A percentile compares a stretch with the other conserved stretches of the same genome.
phyloP scores from a whole-genome alignment of 2,797 vertebrate genomes.

The Xenops minutus region DNA sequence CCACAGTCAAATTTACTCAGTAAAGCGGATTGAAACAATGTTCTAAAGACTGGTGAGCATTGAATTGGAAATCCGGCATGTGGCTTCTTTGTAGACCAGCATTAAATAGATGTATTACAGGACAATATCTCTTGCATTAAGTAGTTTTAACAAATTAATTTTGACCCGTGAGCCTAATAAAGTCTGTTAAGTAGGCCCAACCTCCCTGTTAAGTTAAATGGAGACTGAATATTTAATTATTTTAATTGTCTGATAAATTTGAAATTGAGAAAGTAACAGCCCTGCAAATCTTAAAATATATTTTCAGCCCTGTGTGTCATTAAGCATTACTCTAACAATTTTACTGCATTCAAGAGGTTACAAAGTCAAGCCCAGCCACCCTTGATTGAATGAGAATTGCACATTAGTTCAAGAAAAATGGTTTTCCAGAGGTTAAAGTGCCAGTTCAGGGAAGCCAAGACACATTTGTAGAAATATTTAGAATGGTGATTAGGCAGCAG shows the following conservation, averaged over 20 bases:
- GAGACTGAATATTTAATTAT: conserved; percentile 57
- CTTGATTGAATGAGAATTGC: conserved; percentile 46
- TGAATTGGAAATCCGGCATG: background rate
- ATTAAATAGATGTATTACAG: conserved; percentile 15
- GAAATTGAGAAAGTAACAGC: conserved; percentile 61
- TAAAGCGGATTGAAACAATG: conserved; percentile 57
- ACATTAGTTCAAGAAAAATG: conserved; percentile 49
- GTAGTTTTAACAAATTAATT: conserved; percentile 55
- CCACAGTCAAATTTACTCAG: conserved; percentile 63
- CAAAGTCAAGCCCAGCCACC: conserved; percentile 45
- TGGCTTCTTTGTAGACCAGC: background rate
- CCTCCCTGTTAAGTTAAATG: conserved; percentile 34
- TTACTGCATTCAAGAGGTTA: conserved; percentile 49
- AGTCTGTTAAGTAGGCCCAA: conserved; percentile 16
- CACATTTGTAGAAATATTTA: conserved; percentile 37
- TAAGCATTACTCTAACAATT: conserved; percentile 51
- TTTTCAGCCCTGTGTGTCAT: conserved; percentile 49
- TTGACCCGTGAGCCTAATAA: conserved; percentile 44
- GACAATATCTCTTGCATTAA: background rate
- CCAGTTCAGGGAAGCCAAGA: conserved; percentile 36
- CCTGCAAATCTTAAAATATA: conserved; percentile 59
- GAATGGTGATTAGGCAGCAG: background rate
- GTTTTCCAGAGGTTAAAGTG: conserved; percentile 54
- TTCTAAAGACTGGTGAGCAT: conserved; percentile 4
- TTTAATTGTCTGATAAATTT: conserved; percentile 60